Evolutionary conservation across 1,140 invertebrate species (phyloP).

Genomic region (Drosophila nigrodunni): DNA sequence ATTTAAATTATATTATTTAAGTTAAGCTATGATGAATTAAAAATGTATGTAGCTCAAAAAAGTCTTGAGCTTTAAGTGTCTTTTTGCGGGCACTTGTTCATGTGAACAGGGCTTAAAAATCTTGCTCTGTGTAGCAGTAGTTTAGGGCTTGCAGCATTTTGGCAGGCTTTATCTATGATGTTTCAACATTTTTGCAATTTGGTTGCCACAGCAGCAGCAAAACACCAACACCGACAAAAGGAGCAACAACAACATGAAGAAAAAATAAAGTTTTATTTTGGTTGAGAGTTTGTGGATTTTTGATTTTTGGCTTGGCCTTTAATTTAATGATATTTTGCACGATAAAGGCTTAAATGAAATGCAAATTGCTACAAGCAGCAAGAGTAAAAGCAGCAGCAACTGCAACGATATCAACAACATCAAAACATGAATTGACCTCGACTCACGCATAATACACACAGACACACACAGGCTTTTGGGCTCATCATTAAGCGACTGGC

Average conservation of each 20-base stretch:
- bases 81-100: too few species aligned
- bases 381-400: slow-evolving; percentile 34
- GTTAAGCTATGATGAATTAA: too few species aligned
- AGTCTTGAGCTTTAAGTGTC: too few species aligned
- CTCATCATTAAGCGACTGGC: slow-evolving; percentile 73
- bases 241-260: neutral
- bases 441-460: slow-evolving; percentile 31
- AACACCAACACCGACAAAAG: neutral
- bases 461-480: slow-evolving; percentile 30
- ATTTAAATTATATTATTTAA: too few species aligned
- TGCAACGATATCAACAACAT: slow-evolving; percentile 24
- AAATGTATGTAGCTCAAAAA: too few species aligned
- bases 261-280: neutral
- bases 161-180: slow-evolving; percentile 29
- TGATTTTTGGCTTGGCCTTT: slow-evolving; percentile 55
- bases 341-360: slow-evolving; percentile 76
- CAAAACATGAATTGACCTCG: slow-evolving; percentile 71
- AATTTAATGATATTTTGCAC: slow-evolving; percentile 78
- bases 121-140: too few species aligned
- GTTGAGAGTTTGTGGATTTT: slow-evolving; percentile 20
- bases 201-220: neutral
- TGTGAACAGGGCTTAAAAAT: too few species aligned
- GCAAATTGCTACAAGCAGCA: slow-evolving; percentile 70
- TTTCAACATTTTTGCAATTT: slow-evolving; percentile 14
- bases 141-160: slow-evolving; percentile 1